Evolutionary conservation across 2,888 invertebrate species (phyloP), one percentile per base, ranked within the genome.

Genomic region (Odontothrips loti): DNA sequence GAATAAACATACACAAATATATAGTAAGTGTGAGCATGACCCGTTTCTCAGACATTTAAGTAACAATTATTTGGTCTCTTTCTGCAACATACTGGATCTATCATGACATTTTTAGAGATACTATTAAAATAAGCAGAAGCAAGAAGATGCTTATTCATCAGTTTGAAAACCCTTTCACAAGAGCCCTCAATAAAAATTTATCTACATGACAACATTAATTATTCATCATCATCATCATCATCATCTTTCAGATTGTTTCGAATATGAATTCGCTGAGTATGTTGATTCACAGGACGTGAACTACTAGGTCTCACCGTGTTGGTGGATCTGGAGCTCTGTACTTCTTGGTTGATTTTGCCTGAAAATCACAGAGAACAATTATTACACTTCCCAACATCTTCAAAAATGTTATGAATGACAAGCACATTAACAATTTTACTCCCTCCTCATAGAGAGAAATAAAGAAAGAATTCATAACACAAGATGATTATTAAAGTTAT

Each of bases 341-440:
- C 68, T 75, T 75, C 68, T 75, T 75, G 68, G 27, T 75, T 75
- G 68, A 75, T 27, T 75, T 75, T 75, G 9, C 68, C 68, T 75
- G 68, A 1, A 75, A 75, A 58, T 17, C 17, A 58, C 34, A 43
- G 6, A 43, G 34, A 6, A 6, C 3, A 43, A 43, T 43, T 43
- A 43, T 43, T 43, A 43, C 34, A 43, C 2, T 43, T 43, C 6
- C 3, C 34, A 6, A 43, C 6, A 43, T 6, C 34, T 43, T 43
- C 6, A 43, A 2, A 43, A 6, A 2, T 43, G 34, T 43, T 43
- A 43, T 6, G n/a, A 43, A 43, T 6, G 34, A 43, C 6, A 6
- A 6, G 34, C 34, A 43, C 6, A 43, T 6, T 6, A 58, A 58
- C 58, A 58, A 51, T 6, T 43, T 43, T 43, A 43, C 2, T 43